A percentile compares a stretch with the other conserved stretches of the same genome.
These are phyloP conservation scores for Caenorhabditis sinica DNA, from an alignment of 2,888 invertebrate species.

Conservation along the genomic window DNA sequence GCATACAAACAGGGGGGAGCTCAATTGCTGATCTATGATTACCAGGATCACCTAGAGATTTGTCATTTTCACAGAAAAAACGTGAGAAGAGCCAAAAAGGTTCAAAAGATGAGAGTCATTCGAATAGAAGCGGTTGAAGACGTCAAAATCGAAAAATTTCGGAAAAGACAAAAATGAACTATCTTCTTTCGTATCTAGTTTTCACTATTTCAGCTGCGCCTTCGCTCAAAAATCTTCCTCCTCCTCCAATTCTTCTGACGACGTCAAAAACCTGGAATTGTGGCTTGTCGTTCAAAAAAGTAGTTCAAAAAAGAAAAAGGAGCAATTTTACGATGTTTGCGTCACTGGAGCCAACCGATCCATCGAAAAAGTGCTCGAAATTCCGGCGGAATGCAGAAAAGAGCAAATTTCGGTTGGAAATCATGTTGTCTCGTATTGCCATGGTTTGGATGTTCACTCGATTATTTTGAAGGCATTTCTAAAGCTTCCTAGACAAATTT, in stretches of 20 bases:
- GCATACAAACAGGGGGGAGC: too few relatives aligned
- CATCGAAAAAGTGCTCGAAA: constrained; percentile 51
- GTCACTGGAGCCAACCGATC: constrained; percentile 50
- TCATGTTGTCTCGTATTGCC: constrained; percentile 48
- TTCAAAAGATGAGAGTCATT: too few relatives aligned
- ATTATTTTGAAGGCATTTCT: constrained; percentile 36
- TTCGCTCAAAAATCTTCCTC: constrained; percentile 30
- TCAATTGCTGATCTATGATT: too few relatives aligned
- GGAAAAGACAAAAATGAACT: too few relatives aligned
- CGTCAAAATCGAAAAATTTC: too few relatives aligned
- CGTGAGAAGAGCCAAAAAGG: too few relatives aligned
- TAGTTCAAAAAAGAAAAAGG: not conserved
- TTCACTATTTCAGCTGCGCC: constrained; percentile 41
- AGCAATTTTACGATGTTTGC: constrained; percentile 40
- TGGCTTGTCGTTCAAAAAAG: constrained; percentile 54
- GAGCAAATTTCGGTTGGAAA: constrained; percentile 51
- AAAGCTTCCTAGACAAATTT: too few relatives aligned
- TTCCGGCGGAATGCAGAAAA: constrained; percentile 33
- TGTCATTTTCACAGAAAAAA: too few relatives aligned
- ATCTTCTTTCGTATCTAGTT: too few relatives aligned
- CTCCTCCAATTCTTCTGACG: not conserved
- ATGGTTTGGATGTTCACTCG: constrained; percentile 39
- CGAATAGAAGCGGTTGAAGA: too few relatives aligned
- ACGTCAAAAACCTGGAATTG: constrained; percentile 39
- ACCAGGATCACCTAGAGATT: too few relatives aligned